A percentile compares a stretch with the other conserved stretches of the same genome.
phyloP scores from a whole-genome alignment of 2,888 invertebrate genomes.

The Chloroclysta siterata region DNA sequence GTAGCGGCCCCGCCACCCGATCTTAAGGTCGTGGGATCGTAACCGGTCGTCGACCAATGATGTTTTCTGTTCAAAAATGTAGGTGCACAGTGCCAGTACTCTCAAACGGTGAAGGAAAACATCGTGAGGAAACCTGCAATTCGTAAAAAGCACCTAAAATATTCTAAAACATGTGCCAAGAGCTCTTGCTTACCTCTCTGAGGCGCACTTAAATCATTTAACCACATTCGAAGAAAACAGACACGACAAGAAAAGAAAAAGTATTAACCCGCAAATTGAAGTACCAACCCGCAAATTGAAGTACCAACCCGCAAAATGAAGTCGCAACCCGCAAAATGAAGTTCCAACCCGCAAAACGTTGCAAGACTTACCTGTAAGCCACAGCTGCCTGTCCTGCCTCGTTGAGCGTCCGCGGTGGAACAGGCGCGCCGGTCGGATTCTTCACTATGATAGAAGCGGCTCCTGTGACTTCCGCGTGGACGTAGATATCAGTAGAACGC shows the following conservation, averaged over 20 bases:
- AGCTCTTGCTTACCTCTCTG: too few relatives aligned
- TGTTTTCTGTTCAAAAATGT: too few relatives aligned
- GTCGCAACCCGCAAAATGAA: not conserved
- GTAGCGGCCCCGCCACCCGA: too few relatives aligned
- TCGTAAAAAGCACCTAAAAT: not conserved
- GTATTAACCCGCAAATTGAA: not conserved
- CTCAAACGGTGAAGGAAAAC: too few relatives aligned
- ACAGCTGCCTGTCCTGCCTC: slow-evolving; percentile 99
- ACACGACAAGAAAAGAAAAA: not conserved
- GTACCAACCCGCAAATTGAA: not conserved
- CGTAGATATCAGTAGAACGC: slow-evolving; percentile 94
- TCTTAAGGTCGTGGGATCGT: too few relatives aligned
- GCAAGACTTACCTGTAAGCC: slow-evolving; percentile 88
- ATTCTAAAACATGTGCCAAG: too few relatives aligned
- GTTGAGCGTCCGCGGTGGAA: slow-evolving; percentile 97
- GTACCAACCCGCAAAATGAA: not conserved
- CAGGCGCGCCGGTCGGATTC: slow-evolving; percentile 79
- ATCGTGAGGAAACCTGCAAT: too few relatives aligned
- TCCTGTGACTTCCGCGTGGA: slow-evolving; percentile 97
- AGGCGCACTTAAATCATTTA: too few relatives aligned
- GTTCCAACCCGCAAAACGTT: not conserved
- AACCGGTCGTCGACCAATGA: too few relatives aligned
- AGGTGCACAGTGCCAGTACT: too few relatives aligned
- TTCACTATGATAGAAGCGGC: slow-evolving; percentile 97
- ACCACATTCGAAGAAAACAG: too few relatives aligned